phyloP scores from a whole-genome alignment of 2,888 invertebrate species.

The Pelosia muscerda region DNA sequence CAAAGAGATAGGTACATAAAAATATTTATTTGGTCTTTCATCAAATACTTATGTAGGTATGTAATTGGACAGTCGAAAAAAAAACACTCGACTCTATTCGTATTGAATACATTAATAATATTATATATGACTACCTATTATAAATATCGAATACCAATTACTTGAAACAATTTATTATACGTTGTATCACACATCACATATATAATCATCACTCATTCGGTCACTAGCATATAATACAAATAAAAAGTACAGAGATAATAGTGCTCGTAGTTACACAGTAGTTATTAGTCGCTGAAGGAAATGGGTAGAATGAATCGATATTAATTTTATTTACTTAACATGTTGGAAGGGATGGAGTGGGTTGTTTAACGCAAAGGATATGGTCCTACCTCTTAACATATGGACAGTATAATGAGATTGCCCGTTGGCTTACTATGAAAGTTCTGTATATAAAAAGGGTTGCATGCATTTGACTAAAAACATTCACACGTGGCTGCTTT shows the following conservation, averaged over 20 bases:
- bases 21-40: too few species aligned
- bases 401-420: neutral
- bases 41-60: too few species aligned
- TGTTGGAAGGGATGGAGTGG: neutral
- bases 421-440: neutral
- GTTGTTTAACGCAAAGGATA: neutral
- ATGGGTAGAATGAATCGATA: neutral
- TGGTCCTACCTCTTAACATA: neutral
- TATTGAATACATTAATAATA: neutral
- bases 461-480: too few species aligned
- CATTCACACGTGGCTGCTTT: too few species aligned
- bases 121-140: neutral
- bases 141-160: neutral
- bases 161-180: slow-evolving; percentile 26
- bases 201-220: slow-evolving; percentile 6
- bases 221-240: neutral
- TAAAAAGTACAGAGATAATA: neutral
- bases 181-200: slow-evolving; percentile 1
- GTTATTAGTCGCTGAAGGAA: neutral
- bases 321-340: neutral
- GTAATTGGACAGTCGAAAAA: neutral
- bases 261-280: neutral
- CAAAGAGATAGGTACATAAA: too few species aligned
- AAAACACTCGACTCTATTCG: neutral
- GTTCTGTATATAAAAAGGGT: neutral